These are phyloP conservation scores for Volucella inflata DNA, from an alignment of 2,888 invertebrate genomes.

Conservation along the genomic window DNA sequence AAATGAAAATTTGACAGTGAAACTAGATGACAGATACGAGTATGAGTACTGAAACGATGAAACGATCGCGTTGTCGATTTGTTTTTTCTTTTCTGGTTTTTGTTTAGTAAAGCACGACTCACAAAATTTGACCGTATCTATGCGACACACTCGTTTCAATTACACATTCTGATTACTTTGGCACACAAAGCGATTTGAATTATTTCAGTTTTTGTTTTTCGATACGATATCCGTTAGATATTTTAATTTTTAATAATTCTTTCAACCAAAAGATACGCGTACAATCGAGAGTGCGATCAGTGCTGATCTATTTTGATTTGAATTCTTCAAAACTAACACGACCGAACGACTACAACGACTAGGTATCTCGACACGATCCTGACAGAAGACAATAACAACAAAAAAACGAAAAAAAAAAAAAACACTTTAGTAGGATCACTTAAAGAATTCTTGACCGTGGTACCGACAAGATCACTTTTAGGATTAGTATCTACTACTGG, in stretches of 20 bases:
- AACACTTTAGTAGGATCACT: slow-evolving; percentile 36
- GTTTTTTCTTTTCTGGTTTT: neutral
- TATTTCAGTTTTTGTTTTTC: neutral
- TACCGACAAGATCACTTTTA: slow-evolving; percentile 45
- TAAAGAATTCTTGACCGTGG: neutral
- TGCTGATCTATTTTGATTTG: slow-evolving; percentile 17
- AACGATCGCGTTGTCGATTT: too few relatives aligned
- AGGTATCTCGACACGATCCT: too few relatives aligned
- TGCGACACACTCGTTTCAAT: slow-evolving; percentile 37
- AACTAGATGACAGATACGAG: slow-evolving; percentile 1
- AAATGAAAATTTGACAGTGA: slow-evolving; percentile 1
- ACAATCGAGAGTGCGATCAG: slow-evolving; percentile 20
- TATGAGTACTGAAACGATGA: neutral
- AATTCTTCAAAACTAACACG: neutral
- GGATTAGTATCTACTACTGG: slow-evolving; percentile 27
- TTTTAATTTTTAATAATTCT: slow-evolving; percentile 19
- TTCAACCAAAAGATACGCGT: slow-evolving; percentile 1
- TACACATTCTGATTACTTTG: slow-evolving; percentile 15
- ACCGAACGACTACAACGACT: neutral
- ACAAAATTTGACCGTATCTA: slow-evolving; percentile 17
- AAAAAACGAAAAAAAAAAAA: neutral
- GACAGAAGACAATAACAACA: neutral
- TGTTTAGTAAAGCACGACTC: slow-evolving; percentile 22
- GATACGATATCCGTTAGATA: slow-evolving; percentile 4
- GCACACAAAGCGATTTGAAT: slow-evolving; percentile 29